Percentiles rank a stretch among this genome's conserved stretches.
phyloP scores from a whole-genome alignment of 2,888 invertebrate genomes.

The Archaeoteleia sp. region DNA sequence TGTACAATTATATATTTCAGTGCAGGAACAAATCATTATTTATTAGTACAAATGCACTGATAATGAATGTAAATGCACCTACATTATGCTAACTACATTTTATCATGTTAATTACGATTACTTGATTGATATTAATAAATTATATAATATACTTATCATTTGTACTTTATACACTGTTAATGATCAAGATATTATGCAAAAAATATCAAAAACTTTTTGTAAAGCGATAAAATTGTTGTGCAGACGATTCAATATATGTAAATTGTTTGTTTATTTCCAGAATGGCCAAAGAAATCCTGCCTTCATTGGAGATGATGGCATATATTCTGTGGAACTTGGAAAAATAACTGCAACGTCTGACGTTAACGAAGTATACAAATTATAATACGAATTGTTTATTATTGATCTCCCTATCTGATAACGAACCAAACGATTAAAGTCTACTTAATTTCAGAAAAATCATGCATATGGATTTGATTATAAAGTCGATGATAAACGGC shows the following conservation, averaged over 20 bases:
- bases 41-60: too few relatives aligned
- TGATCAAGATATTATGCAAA: too few relatives aligned
- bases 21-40: too few relatives aligned
- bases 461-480: slow-evolving; percentile 37
- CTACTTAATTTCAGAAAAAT: slow-evolving; percentile 24
- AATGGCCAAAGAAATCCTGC: slow-evolving; percentile 65
- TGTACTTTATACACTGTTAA: too few relatives aligned
- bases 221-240: not conserved
- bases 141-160: too few relatives aligned
- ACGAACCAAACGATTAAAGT: not conserved
- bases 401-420: not conserved
- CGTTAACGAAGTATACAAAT: slow-evolving; percentile 45
- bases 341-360: slow-evolving; percentile 32
- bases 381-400: not conserved
- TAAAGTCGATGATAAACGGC: slow-evolving; percentile 39
- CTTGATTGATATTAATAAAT: too few relatives aligned
- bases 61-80: too few relatives aligned
- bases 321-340: slow-evolving; percentile 56
- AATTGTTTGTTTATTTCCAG: slow-evolving; percentile 52
- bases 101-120: too few relatives aligned
- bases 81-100: too few relatives aligned
- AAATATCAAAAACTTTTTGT: not conserved
- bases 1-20: too few relatives aligned
- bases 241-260: not conserved
- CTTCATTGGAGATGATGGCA: slow-evolving; percentile 66